Percentiles rank a stretch among this genome's conserved stretches.
These are phyloP conservation scores for Melanargia galathea DNA, from an alignment of 2,888 invertebrate genomes.

Conservation along the genomic window DNA sequence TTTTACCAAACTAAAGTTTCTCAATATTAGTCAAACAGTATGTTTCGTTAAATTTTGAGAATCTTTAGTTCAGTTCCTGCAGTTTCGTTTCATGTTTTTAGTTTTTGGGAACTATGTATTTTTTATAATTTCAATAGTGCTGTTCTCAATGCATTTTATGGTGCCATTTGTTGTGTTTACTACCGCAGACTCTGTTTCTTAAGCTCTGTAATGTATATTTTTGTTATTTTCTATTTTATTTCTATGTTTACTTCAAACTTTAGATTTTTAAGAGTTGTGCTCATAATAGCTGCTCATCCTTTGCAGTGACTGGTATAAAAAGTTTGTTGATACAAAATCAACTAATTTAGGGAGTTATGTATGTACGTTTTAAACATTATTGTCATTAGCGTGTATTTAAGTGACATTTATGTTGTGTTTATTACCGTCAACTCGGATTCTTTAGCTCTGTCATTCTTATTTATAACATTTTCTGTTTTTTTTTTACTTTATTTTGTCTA, in stretches of 20 bases:
- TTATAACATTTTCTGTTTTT: too few relatives aligned
- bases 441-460: too few relatives aligned
- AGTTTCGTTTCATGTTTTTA: too few relatives aligned
- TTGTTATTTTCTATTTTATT: background rate
- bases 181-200: conserved; percentile 2
- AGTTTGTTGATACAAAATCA: background rate
- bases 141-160: conserved; percentile 20
- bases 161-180: conserved; percentile 19
- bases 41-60: too few relatives aligned
- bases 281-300: background rate
- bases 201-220: conserved; percentile 6
- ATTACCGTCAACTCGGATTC: too few relatives aligned
- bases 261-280: background rate
- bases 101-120: conserved; percentile 11
- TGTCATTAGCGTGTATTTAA: background rate
- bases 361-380: too few relatives aligned
- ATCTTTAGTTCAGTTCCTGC: too few relatives aligned
- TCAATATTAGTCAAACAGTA: too few relatives aligned
- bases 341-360: too few relatives aligned
- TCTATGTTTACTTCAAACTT: background rate
- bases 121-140: conserved; percentile 45
- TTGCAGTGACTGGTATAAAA: background rate
- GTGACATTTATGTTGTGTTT: background rate
- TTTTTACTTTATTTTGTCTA: too few relatives aligned
- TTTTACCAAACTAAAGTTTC: too few relatives aligned